Evolutionary conservation across 2,113 vertebrate species (phyloP).

Genomic region (crab-eating macaque (Macaca fascicularis)): T2T-MFA8v1.1 NC_088392.1:56074501-56075000

Average conservation of each 20-base stretch:
- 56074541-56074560: slow-evolving; percentile 46
- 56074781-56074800: neutral
- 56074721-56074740: slow-evolving; percentile 62
- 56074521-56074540: slow-evolving; percentile 24
- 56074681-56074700: slow-evolving; percentile 69
- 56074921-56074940: neutral
- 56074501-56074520: neutral
- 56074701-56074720: slow-evolving; percentile 60
- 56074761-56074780: slow-evolving; percentile 47
- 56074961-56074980: neutral
- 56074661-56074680: slow-evolving; percentile 46
- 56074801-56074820: neutral
- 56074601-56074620: neutral
- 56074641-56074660: slow-evolving; percentile 41
- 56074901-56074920: neutral
- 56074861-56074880: neutral
- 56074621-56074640: slow-evolving; percentile 41
- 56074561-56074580: neutral
- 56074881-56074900: neutral
- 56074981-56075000: neutral
- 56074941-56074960: neutral
- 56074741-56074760: slow-evolving; percentile 28
- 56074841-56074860: neutral
- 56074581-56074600: neutral
- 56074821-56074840: slow-evolving; percentile 18